A percentile compares a stretch with the other conserved stretches of the same genome.
These are phyloP conservation scores for Leuciscus waleckii DNA, from an alignment of 2,797 vertebrate genomes.

Conservation along the genomic window DNA sequence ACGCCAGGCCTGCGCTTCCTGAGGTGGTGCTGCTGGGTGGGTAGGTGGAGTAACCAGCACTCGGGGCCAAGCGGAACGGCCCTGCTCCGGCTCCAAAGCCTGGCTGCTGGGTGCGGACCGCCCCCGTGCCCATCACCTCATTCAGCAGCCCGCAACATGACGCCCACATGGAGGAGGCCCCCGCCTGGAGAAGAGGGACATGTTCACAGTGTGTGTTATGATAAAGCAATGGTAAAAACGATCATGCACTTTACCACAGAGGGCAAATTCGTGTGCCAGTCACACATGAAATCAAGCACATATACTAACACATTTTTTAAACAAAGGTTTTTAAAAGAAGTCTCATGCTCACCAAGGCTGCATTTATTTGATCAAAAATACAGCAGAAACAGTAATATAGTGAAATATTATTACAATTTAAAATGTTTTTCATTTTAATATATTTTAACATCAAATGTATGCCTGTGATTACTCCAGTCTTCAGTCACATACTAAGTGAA, in stretches of 20 bases:
- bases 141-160: conserved; percentile 97
- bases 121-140: conserved; percentile 98
- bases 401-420: neutral
- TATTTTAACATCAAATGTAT: neutral
- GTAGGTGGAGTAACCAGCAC: conserved; percentile 88
- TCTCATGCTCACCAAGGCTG: too few relatives aligned
- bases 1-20: conserved; percentile 84
- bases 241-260: neutral
- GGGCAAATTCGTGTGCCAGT: neutral
- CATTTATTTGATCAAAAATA: too few relatives aligned
- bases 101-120: conserved; percentile 90
- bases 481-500: too few relatives aligned
- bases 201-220: neutral
- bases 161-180: conserved; percentile 98
- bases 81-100: conserved; percentile 88
- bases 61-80: conserved; percentile 92
- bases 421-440: neutral
- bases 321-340: too few relatives aligned
- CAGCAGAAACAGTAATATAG: too few relatives aligned
- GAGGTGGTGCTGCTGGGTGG: conserved; percentile 79
- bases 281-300: conserved; percentile 17
- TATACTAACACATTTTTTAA: too few relatives aligned
- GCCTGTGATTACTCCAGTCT: too few relatives aligned
- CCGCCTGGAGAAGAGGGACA: conserved; percentile 77
- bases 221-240: neutral